Evolutionary conservation across 2,113 vertebrate species (phyloP).

Genomic region (Ivindomyrus marchei): DNA sequence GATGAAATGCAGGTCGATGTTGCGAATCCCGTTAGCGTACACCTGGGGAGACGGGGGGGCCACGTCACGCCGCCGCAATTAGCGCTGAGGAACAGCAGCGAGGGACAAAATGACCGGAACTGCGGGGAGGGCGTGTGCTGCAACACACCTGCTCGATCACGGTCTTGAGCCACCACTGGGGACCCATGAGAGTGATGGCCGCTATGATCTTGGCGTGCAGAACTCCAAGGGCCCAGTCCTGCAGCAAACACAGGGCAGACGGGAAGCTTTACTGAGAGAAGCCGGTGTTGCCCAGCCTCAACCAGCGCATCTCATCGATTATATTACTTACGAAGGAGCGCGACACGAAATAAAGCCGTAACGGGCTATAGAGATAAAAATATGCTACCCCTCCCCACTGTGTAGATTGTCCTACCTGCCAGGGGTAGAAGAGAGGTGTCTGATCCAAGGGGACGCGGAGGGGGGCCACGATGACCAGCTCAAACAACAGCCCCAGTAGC

Average conservation of each 20-base stretch:
- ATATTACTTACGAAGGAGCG: not conserved
- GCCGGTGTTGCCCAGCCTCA: not conserved
- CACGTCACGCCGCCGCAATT: not conserved
- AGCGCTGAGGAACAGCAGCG: not conserved
- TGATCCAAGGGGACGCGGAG: slow-evolving; percentile 93
- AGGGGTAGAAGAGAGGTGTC: slow-evolving; percentile 95
- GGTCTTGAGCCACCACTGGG: slow-evolving; percentile 98
- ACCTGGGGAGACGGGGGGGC: slow-evolving; percentile 55
- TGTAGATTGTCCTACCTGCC: slow-evolving; percentile 73
- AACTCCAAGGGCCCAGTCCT: slow-evolving; percentile 99
- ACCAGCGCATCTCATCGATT: not conserved
- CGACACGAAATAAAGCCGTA: not conserved
- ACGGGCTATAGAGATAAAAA: not conserved
- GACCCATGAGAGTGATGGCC: slow-evolving; percentile 96
- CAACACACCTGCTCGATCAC: slow-evolving; percentile 89
- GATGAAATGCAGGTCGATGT: slow-evolving; percentile 97
- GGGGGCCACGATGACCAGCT: slow-evolving; percentile 92
- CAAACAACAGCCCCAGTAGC: slow-evolving; percentile 87
- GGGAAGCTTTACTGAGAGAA: not conserved
- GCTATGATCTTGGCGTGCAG: slow-evolving; percentile 99
- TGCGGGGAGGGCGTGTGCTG: not conserved
- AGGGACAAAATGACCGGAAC: not conserved
- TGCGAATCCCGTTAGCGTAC: slow-evolving; percentile 95
- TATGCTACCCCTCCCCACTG: not conserved
- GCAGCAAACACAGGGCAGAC: not conserved